A percentile compares a stretch with the other conserved stretches of the same genome.
Evolutionary conservation across 2,888 invertebrate genomes (phyloP).

Genomic region (Ethmia dodecea): DNA sequence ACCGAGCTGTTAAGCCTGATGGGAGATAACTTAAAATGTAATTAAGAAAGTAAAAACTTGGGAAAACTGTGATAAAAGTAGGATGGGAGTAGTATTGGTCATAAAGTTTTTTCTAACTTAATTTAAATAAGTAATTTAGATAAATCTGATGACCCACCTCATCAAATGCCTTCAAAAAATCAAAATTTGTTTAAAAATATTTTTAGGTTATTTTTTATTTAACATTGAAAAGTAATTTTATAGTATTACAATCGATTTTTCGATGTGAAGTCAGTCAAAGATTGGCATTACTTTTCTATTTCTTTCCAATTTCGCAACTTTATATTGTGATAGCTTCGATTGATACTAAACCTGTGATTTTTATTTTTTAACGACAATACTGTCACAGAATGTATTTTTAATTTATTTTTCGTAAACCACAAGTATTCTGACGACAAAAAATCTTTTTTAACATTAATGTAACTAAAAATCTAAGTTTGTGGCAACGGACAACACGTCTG

Average conservation of each 20-base stretch:
- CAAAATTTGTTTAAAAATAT: no score
- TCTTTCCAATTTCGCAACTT: slow-evolving; percentile 29
- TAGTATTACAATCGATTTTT: no score
- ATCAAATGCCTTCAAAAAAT: no score
- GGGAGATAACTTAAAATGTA: slow-evolving; percentile 19
- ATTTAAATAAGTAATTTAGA: not conserved
- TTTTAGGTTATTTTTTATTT: no score
- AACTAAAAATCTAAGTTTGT: no score
- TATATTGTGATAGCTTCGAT: slow-evolving; percentile 52
- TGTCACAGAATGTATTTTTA: not conserved
- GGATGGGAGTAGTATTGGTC: not conserved
- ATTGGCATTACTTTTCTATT: slow-evolving; percentile 27
- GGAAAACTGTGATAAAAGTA: slow-evolving; percentile 59
- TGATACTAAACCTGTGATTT: slow-evolving; percentile 63
- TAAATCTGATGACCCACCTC: slow-evolving; percentile 28
- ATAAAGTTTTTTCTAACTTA: not conserved
- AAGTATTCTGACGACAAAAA: no score
- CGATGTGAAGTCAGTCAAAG: slow-evolving; percentile 41
- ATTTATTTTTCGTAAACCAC: not conserved
- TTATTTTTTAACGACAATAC: no score
- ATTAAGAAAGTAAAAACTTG: slow-evolving; percentile 34
- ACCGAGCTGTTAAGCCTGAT: no score
- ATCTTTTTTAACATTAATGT: no score
- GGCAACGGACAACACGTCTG: no score
- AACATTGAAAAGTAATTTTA: no score